Evolutionary conservation across 2,888 invertebrate species (phyloP), one percentile per base, ranked within the genome.

Genomic region (Mimumesa dahlbomi): DNA sequence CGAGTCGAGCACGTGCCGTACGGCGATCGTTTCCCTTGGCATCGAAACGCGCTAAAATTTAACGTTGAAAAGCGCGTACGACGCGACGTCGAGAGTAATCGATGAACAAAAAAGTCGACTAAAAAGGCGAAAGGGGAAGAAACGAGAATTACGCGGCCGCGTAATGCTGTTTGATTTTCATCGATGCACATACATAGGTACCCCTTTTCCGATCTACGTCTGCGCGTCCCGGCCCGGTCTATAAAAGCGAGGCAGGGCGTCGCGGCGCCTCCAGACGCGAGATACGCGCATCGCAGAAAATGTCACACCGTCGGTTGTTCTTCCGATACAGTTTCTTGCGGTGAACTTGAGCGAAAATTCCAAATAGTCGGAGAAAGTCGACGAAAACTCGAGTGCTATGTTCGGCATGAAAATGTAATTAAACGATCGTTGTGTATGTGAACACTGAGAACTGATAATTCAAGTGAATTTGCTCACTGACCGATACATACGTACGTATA

Each of bases 241-340:
- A 87, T 88, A 88, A 82, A 87, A 86, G 82, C 82, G 75, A 70
- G 74, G 80, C 79, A 61, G 79, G 82, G 83, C 85, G 84, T 85
- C 83, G 81, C 82, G 84, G 75, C 82, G 86, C 79, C 79, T 86
- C 83, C 86, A 88, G 85, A 87, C 86, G 86, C 84, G 84, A 82
- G 76, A 81, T 73, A 82, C 85, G 86, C 84, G 84, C 77, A 73
- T 66, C 72, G 63, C 77, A 81, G 84, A 84, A 85, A 84, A 86
- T 86, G 84, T 84, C 73, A 85, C 59, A 53, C 45, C 63, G 61
- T 42, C n/a, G 6, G 16, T 11, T 25, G 29, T 25, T 34, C 36
- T 16, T 38, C 52, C 21, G 13, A 29, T n/a, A 43, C n/a, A 25
- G 14, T 22, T 45, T n/a, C 21, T n/a, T 4, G 3, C 34, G 11